These are phyloP conservation scores for Anthopleura xanthogrammica DNA, from an alignment of 92 coral and sea anemone species.

Conservation along the genomic window DNA sequence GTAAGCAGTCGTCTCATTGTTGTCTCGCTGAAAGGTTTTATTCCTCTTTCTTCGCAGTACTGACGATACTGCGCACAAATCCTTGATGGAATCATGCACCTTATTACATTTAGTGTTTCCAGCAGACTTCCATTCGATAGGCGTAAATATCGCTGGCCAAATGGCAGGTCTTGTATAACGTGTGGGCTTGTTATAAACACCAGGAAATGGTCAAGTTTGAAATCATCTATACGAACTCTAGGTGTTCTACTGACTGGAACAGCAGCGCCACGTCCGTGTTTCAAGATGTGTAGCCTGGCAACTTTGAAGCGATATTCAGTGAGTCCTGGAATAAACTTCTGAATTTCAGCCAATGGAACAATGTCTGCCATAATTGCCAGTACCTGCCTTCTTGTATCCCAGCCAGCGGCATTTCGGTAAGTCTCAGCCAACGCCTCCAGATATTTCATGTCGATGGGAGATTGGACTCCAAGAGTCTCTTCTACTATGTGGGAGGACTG, in stretches of 20 bases:
- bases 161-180: conserved; percentile 25
- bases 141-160: conserved; percentile 18
- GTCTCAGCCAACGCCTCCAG: conserved; percentile 27
- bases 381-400: conserved; percentile 26
- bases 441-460: not conserved
- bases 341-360: conserved; percentile 3
- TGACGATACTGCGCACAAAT: conserved; percentile 11
- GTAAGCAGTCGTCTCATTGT: conserved; percentile 17
- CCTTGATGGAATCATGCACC: conserved; percentile 17
- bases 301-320: conserved; percentile 14
- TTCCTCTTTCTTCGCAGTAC: conserved; percentile 8
- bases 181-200: conserved; percentile 29
- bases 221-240: conserved; percentile 6
- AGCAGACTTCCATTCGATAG: conserved; percentile 11
- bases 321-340: conserved; percentile 20
- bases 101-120: conserved; percentile 16
- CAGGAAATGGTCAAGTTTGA: conserved; percentile 12
- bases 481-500: conserved; percentile 1
- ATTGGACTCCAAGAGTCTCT: conserved; percentile 3
- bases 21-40: conserved; percentile 7
- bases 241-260: not conserved
- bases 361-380: conserved; percentile 24
- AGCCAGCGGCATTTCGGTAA: conserved; percentile 10
- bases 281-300: conserved; percentile 18
- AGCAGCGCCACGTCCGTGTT: conserved; percentile 25